Percentiles rank a stretch among this genome's conserved stretches.
Evolutionary conservation across 2,888 invertebrate species (phyloP).

Genomic region (Epiblema foenella): DNA sequence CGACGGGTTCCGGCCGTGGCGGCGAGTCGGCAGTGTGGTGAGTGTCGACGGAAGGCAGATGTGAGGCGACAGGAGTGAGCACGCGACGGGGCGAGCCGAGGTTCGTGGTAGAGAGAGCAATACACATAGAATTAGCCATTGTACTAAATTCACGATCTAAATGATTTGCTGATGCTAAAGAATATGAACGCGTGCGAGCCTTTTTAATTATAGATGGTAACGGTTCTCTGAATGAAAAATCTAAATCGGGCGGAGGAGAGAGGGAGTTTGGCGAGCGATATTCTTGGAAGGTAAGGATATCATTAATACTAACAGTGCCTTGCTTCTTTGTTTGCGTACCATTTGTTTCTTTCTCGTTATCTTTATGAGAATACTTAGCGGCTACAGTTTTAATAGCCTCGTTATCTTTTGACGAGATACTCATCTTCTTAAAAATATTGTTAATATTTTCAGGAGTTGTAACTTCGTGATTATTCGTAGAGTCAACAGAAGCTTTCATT

Average conservation of each 20-base stretch:
- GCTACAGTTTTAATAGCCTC: constrained; percentile 39
- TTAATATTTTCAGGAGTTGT: constrained; percentile 59
- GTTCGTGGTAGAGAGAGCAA: constrained; percentile 84
- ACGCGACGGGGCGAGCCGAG: constrained; percentile 78
- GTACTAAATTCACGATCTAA: constrained; percentile 75
- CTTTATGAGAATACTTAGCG: constrained; percentile 7
- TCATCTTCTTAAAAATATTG: constrained; percentile 67
- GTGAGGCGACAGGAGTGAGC: constrained; percentile 75
- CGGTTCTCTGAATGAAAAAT: constrained; percentile 64
- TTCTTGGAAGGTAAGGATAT: constrained; percentile 81
- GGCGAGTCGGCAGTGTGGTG: constrained; percentile 58
- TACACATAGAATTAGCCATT: constrained; percentile 85
- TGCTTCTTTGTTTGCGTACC: constrained; percentile 57
- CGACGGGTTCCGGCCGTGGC: constrained; percentile 41
- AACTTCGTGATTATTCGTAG: constrained; percentile 39
- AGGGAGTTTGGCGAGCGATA: constrained; percentile 71
- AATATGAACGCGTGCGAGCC: constrained; percentile 69
- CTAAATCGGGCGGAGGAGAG: constrained; percentile 65
- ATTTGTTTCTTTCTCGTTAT: constrained; percentile 41
- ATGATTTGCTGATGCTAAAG: constrained; percentile 67
- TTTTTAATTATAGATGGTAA: constrained; percentile 71
- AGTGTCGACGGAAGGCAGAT: constrained; percentile 67
- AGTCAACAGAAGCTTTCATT: constrained; percentile 53
- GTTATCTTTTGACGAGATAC: constrained; percentile 52
- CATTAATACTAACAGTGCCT: constrained; percentile 80